A percentile compares a stretch with the other conserved stretches of the same genome.
These are phyloP conservation scores for Chironomus riparius DNA, from an alignment of 2,888 invertebrate species.

Conservation along the genomic window DNA sequence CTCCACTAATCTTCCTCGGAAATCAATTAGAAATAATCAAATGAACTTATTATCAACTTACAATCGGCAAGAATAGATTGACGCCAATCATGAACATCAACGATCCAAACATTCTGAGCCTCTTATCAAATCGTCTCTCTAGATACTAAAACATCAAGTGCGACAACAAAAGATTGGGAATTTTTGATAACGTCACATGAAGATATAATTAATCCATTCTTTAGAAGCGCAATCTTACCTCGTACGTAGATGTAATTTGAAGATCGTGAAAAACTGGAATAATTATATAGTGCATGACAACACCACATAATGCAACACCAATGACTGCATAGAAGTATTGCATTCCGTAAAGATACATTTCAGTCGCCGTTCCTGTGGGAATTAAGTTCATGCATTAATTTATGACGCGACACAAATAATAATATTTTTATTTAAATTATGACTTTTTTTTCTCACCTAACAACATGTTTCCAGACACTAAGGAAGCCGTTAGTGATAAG, in stretches of 20 bases:
- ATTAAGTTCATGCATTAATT: too few relatives aligned
- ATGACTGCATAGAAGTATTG: slow-evolving; percentile 54
- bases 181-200: not conserved
- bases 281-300: slow-evolving; percentile 51
- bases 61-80: slow-evolving; percentile 46
- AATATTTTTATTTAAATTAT: not conserved
- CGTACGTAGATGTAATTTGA: slow-evolving; percentile 61
- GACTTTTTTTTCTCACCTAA: slow-evolving; percentile 49
- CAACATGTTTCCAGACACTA: slow-evolving; percentile 65
- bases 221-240: slow-evolving; percentile 40
- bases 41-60: not conserved
- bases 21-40: too few relatives aligned
- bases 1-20: too few relatives aligned
- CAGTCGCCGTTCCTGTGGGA: slow-evolving; percentile 52
- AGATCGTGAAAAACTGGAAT: slow-evolving; percentile 58
- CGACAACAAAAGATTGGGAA: slow-evolving; percentile 1
- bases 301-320: slow-evolving; percentile 49
- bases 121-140: slow-evolving; percentile 55
- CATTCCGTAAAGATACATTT: slow-evolving; percentile 63
- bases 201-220: slow-evolving; percentile 28
- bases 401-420: not conserved
- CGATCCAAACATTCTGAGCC: slow-evolving; percentile 55
- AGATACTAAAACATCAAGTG: slow-evolving; percentile 45
- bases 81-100: slow-evolving; percentile 32
- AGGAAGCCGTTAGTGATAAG: slow-evolving; percentile 74